phyloP scores from a whole-genome alignment of 2,888 invertebrate species.

The Parnassius smintheus region DNA sequence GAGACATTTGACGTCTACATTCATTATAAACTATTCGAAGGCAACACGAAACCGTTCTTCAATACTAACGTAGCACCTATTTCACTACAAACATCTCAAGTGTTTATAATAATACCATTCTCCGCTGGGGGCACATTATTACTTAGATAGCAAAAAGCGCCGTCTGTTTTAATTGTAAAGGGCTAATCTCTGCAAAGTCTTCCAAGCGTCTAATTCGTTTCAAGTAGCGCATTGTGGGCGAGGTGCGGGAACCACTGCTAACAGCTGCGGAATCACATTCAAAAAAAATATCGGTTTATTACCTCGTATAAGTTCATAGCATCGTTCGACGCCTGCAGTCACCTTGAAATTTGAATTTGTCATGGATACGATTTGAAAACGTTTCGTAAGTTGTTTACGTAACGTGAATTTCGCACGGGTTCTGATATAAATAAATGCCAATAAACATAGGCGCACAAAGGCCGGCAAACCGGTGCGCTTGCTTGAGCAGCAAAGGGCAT shows the following conservation, averaged over 20 bases:
- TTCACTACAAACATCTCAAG: conserved; percentile 50
- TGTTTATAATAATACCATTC: conserved; percentile 42
- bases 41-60: conserved; percentile 42
- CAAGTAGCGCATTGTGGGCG: conserved; percentile 59
- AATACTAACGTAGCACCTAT: conserved; percentile 33
- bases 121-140: conserved; percentile 47
- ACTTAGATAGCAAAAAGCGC: conserved; percentile 47
- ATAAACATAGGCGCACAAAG: conserved; percentile 53
- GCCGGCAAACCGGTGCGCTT: conserved; percentile 60
- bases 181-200: conserved; percentile 57
- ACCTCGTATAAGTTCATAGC: conserved; percentile 4
- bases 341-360: neutral
- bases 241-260: conserved; percentile 15
- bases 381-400: conserved; percentile 17
- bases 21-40: conserved; percentile 32
- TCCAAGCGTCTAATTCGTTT: conserved; percentile 67
- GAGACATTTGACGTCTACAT: conserved; percentile 17
- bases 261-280: conserved; percentile 35
- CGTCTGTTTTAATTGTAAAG: conserved; percentile 62
- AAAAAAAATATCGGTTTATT: conserved; percentile 35
- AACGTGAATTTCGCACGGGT: conserved; percentile 38
- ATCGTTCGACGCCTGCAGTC: neutral
- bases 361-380: neutral
- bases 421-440: conserved; percentile 44
- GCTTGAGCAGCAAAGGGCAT: conserved; percentile 74